A percentile compares a stretch with the other conserved stretches of the same genome.
Evolutionary conservation across 1,140 invertebrate species (phyloP).

Genomic region (Dendroctonus ponderosae): DNA sequence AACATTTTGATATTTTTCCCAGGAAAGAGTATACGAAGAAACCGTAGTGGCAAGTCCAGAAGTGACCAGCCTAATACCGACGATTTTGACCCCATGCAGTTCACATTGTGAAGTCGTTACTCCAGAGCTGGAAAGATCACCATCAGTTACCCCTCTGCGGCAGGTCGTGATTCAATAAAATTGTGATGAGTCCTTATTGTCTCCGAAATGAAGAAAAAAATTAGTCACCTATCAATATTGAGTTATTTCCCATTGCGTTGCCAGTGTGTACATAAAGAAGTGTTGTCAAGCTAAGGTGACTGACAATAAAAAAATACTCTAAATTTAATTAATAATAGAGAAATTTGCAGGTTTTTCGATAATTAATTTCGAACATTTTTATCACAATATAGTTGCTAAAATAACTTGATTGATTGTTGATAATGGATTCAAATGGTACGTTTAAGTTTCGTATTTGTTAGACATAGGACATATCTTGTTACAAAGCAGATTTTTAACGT

Average conservation of each 20-base stretch:
- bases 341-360: slow-evolving; percentile 1
- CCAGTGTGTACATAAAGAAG: slow-evolving; percentile 15
- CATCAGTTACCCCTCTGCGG: slow-evolving; percentile 52
- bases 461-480: slow-evolving; percentile 31
- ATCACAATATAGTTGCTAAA: background rate
- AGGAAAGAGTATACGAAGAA: slow-evolving; percentile 57
- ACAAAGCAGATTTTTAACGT: slow-evolving; percentile 14
- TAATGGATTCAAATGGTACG: background rate
- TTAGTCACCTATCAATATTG: slow-evolving; percentile 30
- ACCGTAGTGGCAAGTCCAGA: slow-evolving; percentile 58
- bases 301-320: slow-evolving; percentile 45
- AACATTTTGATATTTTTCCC: slow-evolving; percentile 17
- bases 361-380: background rate
- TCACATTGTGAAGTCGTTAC: slow-evolving; percentile 51
- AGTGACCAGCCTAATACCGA: slow-evolving; percentile 56
- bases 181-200: background rate
- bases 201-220: slow-evolving; percentile 3
- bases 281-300: slow-evolving; percentile 48
- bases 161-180: slow-evolving; percentile 33
- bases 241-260: background rate
- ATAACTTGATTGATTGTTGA: slow-evolving; percentile 1
- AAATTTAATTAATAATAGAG: slow-evolving; percentile 8
- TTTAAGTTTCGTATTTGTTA: slow-evolving; percentile 21
- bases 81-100: slow-evolving; percentile 53
- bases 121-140: slow-evolving; percentile 52